Evolutionary conservation across 2,888 invertebrate species (phyloP).

Genomic region (Eumerus sabulonum): DNA sequence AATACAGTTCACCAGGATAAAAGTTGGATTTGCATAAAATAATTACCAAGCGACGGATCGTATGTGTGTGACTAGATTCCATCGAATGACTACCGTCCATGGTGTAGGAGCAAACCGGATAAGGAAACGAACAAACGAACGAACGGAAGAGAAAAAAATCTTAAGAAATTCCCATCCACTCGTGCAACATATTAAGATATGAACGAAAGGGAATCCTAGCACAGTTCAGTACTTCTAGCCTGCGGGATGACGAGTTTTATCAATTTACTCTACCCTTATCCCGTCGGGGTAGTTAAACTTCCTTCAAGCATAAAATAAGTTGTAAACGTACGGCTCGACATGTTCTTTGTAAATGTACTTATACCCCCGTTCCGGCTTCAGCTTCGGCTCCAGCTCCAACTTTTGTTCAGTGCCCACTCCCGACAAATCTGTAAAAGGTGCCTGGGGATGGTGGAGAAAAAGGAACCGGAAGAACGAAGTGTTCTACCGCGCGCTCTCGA

Average conservation of each 20-base stretch:
- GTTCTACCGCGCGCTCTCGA: constrained; percentile 27
- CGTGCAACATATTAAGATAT: constrained; percentile 46
- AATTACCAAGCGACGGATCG: constrained; percentile 58
- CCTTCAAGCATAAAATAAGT: constrained; percentile 52
- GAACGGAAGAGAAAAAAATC: constrained; percentile 12
- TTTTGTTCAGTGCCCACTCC: too few species aligned
- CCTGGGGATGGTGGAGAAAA: not conserved
- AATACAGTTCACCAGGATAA: constrained; percentile 60
- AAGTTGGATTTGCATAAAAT: constrained; percentile 67
- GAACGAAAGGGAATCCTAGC: not conserved
- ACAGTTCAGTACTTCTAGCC: not conserved
- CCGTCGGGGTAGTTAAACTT: constrained; percentile 62
- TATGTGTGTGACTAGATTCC: constrained; percentile 39
- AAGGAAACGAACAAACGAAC: constrained; percentile 3
- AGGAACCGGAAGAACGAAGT: constrained; percentile 48
- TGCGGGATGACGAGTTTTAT: constrained; percentile 44
- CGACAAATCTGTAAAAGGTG: not conserved
- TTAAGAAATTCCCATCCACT: constrained; percentile 48
- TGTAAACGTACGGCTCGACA: constrained; percentile 58
- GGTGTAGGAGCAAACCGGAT: constrained; percentile 40
- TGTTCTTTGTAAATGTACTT: constrained; percentile 54
- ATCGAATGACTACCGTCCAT: constrained; percentile 24
- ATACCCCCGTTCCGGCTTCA: not conserved
- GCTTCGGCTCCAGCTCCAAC: too few species aligned
- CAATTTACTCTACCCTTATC: constrained; percentile 62